Base-by-base conservation (phyloP, 2,113 vertebrate species). In the Turnix velox region DNA sequence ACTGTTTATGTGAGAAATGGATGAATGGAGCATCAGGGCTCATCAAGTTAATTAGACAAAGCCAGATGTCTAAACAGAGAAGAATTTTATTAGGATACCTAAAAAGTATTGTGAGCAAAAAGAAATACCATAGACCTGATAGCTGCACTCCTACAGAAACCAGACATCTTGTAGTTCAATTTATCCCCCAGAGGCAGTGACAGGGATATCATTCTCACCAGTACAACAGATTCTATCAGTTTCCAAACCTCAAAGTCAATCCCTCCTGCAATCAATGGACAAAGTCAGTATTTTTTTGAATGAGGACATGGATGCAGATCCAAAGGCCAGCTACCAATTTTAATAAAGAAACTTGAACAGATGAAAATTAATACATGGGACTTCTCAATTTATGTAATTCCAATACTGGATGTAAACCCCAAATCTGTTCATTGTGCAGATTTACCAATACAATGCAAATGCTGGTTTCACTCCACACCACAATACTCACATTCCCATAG, bases 1-100 rank as follows among this genome's bases (percentile, higher is more conserved):
- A 27, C 35, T 82, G n/a, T 67, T 93, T 72, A 43, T 25, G 24
- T 61, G 16, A 87, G 39, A 92, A 95, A 93, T 0, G 6, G 68
- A 86, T 73, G 42, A 93, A 88, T 35, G 55, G 39, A 88, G 18
- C 20, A 78, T 31, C 1, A 0, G 81, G 40, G 63, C 51, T 92
- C 63, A 84, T 74, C 72, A 77, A 69, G 51, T 62, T 88, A 86
- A 84, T 89, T 77, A 87, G 84, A 91, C 39, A 83, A 76, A 94
- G 58, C 49, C 86, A 82, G 61, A 78, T 74, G 45, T 84, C 45
- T 75, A 87, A 90, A 91, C 16, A 91, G 74, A 85, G n/a, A 85
- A 79, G 45, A 45, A 30, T 48, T 96, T 92, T 62, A 68, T 40
- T 37, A 62, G 20, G 46, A 25, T 30, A 57, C 58, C 55, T 71